Evolutionary conservation across 2,113 vertebrate species (phyloP).

Genomic region (Rana temporaria): DNA sequence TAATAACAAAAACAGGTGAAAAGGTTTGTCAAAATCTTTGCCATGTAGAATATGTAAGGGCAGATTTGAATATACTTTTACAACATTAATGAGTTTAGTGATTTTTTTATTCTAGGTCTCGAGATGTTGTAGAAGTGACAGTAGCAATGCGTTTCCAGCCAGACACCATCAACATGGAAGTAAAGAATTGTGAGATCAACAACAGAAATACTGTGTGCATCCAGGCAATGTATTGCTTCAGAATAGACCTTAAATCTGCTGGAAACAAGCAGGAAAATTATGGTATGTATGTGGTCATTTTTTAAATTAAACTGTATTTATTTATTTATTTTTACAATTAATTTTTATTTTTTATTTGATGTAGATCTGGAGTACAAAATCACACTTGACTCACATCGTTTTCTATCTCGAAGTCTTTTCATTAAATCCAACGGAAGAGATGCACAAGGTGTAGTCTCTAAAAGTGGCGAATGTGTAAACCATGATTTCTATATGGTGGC

Average conservation of each 20-base stretch:
- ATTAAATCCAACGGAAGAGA: conserved; percentile 72
- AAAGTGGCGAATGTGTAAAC: conserved; percentile 67
- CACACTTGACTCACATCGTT: conserved; percentile 75
- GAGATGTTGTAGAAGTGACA: conserved; percentile 89
- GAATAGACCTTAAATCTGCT: conserved; percentile 82
- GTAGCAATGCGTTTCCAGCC: conserved; percentile 85
- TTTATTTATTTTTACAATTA: neutral
- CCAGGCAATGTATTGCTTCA: conserved; percentile 81
- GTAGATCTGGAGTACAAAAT: conserved; percentile 75
- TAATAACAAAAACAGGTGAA: too few relatives aligned
- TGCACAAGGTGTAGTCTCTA: conserved; percentile 71
- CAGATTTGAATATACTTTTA: neutral
- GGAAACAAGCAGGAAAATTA: conserved; percentile 75
- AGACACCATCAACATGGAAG: conserved; percentile 89
- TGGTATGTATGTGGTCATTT: conserved; percentile 14
- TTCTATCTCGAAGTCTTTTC: conserved; percentile 75
- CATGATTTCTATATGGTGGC: conserved; percentile 83
- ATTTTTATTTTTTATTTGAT: neutral
- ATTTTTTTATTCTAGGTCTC: conserved; percentile 78
- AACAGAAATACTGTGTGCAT: conserved; percentile 83
- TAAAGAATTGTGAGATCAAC: conserved; percentile 79
- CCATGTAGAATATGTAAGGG: too few relatives aligned
- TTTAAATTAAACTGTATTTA: neutral
- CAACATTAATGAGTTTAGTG: conserved; percentile 14
- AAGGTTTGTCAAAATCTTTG: too few relatives aligned